These are phyloP conservation scores for Rhabdophis nuchalis DNA, from an alignment of 2,797 vertebrate species.

Conservation along the genomic window DNA sequence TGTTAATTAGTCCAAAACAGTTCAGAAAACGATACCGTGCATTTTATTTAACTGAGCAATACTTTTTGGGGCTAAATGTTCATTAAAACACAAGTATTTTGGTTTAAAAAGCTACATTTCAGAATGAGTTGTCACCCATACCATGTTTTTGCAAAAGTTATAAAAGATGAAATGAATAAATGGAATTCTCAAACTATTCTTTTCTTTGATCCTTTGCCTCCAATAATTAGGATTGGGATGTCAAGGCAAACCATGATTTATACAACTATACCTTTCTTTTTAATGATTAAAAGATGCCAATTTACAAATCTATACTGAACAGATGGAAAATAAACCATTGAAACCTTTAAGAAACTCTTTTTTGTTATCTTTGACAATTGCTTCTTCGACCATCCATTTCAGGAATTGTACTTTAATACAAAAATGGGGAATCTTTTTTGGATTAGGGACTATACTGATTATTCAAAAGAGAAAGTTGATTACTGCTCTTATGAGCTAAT, in stretches of 20 bases:
- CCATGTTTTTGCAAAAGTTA: neutral
- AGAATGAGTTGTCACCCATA: neutral
- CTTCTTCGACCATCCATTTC: neutral
- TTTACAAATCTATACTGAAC: neutral
- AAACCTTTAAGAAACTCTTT: neutral
- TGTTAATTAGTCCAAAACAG: conserved; percentile 11
- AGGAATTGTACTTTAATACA: neutral
- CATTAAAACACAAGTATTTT: neutral
- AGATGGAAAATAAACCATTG: neutral
- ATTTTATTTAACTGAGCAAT: neutral
- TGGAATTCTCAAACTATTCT: neutral
- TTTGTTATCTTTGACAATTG: neutral
- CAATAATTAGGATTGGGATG: neutral
- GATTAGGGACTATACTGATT: neutral
- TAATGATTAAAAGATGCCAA: neutral
- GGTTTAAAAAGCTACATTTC: conserved; percentile 14
- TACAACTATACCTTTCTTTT: neutral
- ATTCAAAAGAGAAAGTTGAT: neutral
- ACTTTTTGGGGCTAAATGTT: neutral
- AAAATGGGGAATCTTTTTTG: neutral
- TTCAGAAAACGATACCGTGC: neutral
- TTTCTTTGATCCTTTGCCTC: neutral
- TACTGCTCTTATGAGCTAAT: neutral
- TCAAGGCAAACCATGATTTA: neutral
- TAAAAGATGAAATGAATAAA: neutral